Base-by-base conservation (phyloP, 2,113 vertebrate genomes). In the Chitala chitala region DNA sequence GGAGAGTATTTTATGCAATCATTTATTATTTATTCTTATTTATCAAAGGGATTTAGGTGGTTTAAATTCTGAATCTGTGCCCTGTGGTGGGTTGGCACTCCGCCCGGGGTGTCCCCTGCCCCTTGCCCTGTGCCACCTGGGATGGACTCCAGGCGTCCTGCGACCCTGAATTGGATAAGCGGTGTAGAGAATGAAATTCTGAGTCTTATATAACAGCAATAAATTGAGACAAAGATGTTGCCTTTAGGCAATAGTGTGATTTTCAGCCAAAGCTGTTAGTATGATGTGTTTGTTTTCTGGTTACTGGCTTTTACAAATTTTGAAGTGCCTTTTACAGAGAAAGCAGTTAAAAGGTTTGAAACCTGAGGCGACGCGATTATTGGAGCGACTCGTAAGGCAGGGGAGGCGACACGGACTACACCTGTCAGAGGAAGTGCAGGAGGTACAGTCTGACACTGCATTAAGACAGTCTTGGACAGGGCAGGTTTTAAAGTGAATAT, bases 391-490 rank as follows among this genome's bases (percentile, higher is more conserved):
- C 0, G 80, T 99, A 65, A 93, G 92, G 79, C 83, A 92, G 77
- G 95, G 94, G 5, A 92, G 89, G 86, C 88, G 95, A 65, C 96
- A 93, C 0, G 95, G 95, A 70, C 86, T 99, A 68, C 95, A 99
- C 82, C 90, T 99, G 84, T 89, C 94, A 31, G 82, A 87, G 78
- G 92, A 94, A 78, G 85, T 91, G 36, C 94, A 94, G 78, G 90
- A 92, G 86, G 96, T 99, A 84, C 44, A 20, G 26, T 40, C 22
- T 33, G 9, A 29, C 9, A 5, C 54, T 26, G 38, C 24, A 38
- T 38, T 24, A 20, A 58, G 20, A 15, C 1, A 33, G 10, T 6
- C 15, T 31, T 0, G 36, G n/a, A n/a, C n/a, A n/a, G n/a, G n/a
- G n/a, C n/a, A n/a, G n/a, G n/a, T n/a, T n/a, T n/a, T n/a, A n/a